Base-by-base conservation (phyloP, 2,797 vertebrate species). In the Psittacula echo region DNA sequence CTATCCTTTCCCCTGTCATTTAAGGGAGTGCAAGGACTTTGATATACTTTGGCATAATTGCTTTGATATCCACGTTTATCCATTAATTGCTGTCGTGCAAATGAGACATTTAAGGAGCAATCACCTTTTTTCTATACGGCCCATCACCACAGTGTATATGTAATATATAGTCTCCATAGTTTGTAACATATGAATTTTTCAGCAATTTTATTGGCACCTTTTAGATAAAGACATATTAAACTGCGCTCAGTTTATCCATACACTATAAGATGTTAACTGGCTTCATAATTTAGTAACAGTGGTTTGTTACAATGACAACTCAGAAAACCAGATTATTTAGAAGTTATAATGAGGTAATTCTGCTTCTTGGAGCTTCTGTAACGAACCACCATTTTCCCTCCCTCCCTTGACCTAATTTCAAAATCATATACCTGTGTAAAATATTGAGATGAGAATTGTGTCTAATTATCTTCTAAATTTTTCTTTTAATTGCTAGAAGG, bases 351-450 rank as follows among this genome's bases (percentile, higher is more conserved):
- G 97, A 98, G 95, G 96, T 97, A 97, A 98, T 98, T 95, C 91
- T 94, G 91, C 90, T 90, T 97, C 94, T 89, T 85, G 89, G 66
- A 95, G 88, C 56, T 72, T 93, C 56, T 74, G 86, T 96, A 98
- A 97, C 97, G 97, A 97, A 97, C 97, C 96, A 97, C 94, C 64
- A 67, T 96, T 97, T 95, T 96, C 92, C 93, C 94, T 97, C 95
- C 95, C 90, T 98, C 81, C 73, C 89, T 93, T 98, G 97, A 98
- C 97, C 98, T 97, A 97, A 98, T 98, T 98, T 98, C 96, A 96
- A 97, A 98, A 97, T 95, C 96, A 90, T 87, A 77, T 97, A 98
- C 96, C 97, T 97, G 89, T 96, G 95, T 96, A 96, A 98, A 97
- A 97, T 97, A 98, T 93, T 94, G 96, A 95, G 94, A 89, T 96